Evolutionary conservation across 2,113 vertebrate species (phyloP), one percentile per base, ranked within the genome.

Genomic region (Irena cyanogastra): DNA sequence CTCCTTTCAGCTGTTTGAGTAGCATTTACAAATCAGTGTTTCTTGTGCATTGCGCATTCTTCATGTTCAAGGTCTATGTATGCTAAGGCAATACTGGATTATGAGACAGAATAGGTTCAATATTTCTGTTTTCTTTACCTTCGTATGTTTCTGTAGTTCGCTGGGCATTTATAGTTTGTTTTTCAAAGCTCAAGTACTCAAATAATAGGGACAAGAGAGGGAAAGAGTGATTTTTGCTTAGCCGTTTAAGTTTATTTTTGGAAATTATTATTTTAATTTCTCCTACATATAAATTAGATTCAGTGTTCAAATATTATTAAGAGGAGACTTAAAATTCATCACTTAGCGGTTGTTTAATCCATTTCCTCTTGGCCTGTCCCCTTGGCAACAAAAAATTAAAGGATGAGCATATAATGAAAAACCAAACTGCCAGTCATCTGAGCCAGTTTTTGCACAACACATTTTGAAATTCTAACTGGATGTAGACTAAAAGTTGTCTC

Each of bases 351-450:
- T 89, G 28, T 65, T 80, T 93, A 95, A 95, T 89, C 53, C 45
- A 89, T 87, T 91, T 93, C 49, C 66, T 95, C 54, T 89, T 65
- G 31, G 21, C 68, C 95, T 94, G 49, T 59, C 42, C 78, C 53
- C 39, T 57, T 83, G 84, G 70, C 53, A 95, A 91, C 20, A 92
- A 87, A 87, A 94, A 89, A 95, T 60, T 87, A 74, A 88, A 94
- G 66, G 57, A 24, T 17, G 90, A 79, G 11, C 33, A 26, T 53
- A 75, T 23, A 63, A 88, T 39, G 33, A 65, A 83, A 64, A 88
- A 91, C 41, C 23, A 89, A 65, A 33, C 8, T 16, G 27, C 28
- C 54, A 57, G 35, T 86, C 35, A 77, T 85, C n/a, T 50, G 33
- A 85, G 42, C 21, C 35, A 61, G 41, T 69, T 17, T 91, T 87